These are phyloP conservation scores for Halyomorpha halys DNA, from an alignment of 1,140 invertebrate species.

Conservation along the genomic window DNA sequence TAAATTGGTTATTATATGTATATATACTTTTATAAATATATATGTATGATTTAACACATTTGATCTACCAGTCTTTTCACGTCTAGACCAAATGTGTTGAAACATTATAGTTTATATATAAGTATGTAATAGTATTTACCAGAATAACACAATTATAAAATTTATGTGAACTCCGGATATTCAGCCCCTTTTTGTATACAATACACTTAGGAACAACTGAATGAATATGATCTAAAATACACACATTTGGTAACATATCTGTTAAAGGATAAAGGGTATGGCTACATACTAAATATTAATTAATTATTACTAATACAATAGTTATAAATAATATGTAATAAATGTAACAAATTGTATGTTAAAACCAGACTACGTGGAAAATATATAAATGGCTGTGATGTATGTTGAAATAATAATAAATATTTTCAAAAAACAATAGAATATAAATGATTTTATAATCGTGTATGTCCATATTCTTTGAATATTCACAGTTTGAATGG, in stretches of 20 bases:
- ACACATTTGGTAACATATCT: conserved; percentile 14
- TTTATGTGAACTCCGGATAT: not conserved
- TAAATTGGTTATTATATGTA: conserved; percentile 14
- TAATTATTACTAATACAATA: conserved; percentile 14
- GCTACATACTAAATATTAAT: conserved; percentile 15
- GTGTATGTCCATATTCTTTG: too few relatives aligned
- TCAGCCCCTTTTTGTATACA: conserved; percentile 2
- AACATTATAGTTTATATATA: conserved; percentile 7
- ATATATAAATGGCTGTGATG: conserved; percentile 4
- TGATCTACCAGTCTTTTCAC: conserved; percentile 1
- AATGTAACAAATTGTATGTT: not conserved
- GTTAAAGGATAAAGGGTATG: conserved; percentile 1
- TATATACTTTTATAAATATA: conserved; percentile 17
- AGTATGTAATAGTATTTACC: conserved; percentile 14
- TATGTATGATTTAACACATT: conserved; percentile 15
- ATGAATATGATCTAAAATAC: conserved; percentile 3
- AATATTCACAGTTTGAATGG: too few relatives aligned
- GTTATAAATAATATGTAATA: conserved; percentile 8
- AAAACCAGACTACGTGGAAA: conserved; percentile 4
- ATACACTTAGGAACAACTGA: conserved; percentile 17
- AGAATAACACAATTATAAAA: conserved; percentile 10
- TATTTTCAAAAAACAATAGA: too few relatives aligned
- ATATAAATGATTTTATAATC: too few relatives aligned
- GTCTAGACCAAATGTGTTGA: conserved; percentile 12
- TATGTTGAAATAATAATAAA: too few relatives aligned